These are phyloP conservation scores for Drosophila infuscata DNA, from an alignment of 2,888 invertebrate species.

Conservation along the genomic window DNA sequence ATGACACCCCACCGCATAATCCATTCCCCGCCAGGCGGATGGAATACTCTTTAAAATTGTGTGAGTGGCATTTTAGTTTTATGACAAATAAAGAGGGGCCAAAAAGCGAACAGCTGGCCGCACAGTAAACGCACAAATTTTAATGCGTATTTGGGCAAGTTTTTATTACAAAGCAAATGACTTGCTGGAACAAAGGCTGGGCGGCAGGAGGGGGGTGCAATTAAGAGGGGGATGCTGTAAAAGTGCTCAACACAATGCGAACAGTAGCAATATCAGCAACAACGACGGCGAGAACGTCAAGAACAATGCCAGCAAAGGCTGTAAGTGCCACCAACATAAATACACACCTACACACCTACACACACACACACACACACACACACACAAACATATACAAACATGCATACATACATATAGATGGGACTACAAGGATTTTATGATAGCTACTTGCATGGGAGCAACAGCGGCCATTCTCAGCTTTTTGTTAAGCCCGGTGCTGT, in stretches of 20 bases:
- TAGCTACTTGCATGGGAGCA: slow-evolving; percentile 49
- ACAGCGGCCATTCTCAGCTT: slow-evolving; percentile 24
- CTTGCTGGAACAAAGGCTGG: slow-evolving; percentile 48
- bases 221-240: slow-evolving; percentile 51
- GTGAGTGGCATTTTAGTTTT: slow-evolving; percentile 53
- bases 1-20: slow-evolving; percentile 17
- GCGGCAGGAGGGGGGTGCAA: slow-evolving; percentile 43
- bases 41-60: slow-evolving; percentile 47
- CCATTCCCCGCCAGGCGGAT: slow-evolving; percentile 21
- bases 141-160: slow-evolving; percentile 63
- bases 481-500: slow-evolving; percentile 1
- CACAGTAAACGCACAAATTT: slow-evolving; percentile 60
- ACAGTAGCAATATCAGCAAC: slow-evolving; percentile 27
- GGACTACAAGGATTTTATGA: slow-evolving; percentile 55
- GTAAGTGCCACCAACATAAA: slow-evolving; percentile 42
- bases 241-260: slow-evolving; percentile 43
- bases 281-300: slow-evolving; percentile 33
- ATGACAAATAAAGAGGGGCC: slow-evolving; percentile 40
- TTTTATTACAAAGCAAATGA: slow-evolving; percentile 67
- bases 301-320: slow-evolving; percentile 49
- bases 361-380: slow-evolving; percentile 12
- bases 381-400: slow-evolving; percentile 12
- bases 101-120: slow-evolving; percentile 46
- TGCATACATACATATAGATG: slow-evolving; percentile 21
- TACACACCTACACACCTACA: not conserved